Base-by-base conservation (phyloP, 2,797 vertebrate genomes). In the Huso huso region DNA sequence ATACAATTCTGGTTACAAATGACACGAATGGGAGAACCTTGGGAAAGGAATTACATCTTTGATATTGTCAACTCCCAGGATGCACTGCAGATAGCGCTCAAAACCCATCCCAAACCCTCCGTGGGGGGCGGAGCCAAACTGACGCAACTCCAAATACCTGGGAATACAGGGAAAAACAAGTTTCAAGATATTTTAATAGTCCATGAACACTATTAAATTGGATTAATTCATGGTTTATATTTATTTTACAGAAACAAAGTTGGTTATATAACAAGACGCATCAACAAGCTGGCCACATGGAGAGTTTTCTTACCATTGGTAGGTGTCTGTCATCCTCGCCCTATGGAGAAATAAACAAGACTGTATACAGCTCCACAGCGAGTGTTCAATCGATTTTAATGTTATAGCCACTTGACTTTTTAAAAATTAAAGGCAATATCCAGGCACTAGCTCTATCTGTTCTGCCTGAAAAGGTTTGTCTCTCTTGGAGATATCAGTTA, bases 71-170 rank as follows among this genome's bases (percentile, higher is more conserved):
- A 96, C 86, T 76, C 96, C 97, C 62, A 99, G 78, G 78, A 99
- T 78, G 81, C 90, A 96, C 23, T 95, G 96, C 73, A 99, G 81
- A 79, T 93, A 98, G 71, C 96, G 89, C 77, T 99, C 97, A 80
- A 99, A 99, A 58, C 97, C 97, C 91, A 99, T 89, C 65, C 97
- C 96, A 58, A 99, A 99, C 67, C 97, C 97, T 65, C 95, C 97
- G 0, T 99, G 97, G 66, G 96, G 94, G 71, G 90, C 90, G 0
- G 94, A 94, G 69, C 97, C 97, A 62, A 94, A 97, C 57, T 85
- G 89, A 69, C 96, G 92, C 76, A 99, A 84, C 78, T 99, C 96
- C 77, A 97, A 80, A 82, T 99, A 99, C 96, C 97, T 99, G 85
- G 4, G 75, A 74, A 73, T 37, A 37, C 37, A 37, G 37, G 37